Base-by-base conservation (phyloP, 2,888 invertebrate genomes). In the Coecobrya sp. region DNA sequence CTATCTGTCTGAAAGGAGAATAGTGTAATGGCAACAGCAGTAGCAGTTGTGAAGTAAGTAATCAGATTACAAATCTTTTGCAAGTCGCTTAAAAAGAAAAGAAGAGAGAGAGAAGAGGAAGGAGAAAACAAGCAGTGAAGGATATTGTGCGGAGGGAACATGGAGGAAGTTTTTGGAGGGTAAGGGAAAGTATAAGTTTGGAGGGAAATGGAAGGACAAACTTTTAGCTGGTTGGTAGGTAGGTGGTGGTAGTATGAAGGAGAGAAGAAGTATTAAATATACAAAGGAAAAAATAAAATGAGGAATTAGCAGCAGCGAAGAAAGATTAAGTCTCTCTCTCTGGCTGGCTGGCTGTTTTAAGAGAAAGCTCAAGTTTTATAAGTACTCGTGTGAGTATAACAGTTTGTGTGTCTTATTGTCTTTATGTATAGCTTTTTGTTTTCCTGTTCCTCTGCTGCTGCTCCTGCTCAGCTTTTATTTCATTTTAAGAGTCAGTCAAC, bases 41-140 rank as follows among this genome's bases (percentile, higher is more conserved):
- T 30, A 5, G 16, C 11, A 16, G 3, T 11, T 3, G 5, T 16
- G 36, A 13, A 45, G 76, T 1, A 7, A 76, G 81, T 81, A 81
- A 81, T 81, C 81, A 49, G 81, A 81, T 81, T 81, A 73, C 73
- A 73, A 73, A 45, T 73, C 73, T 73, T 73, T 36, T 65, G 65
- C 65, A 27, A 65, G 65, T 36, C 52, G 7, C 49, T 25, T 68
- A 68, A 68, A 68, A 68, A 36, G 36, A 36, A 36, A 36, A 7
- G 36, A 36, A 36, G 36, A 36, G 7, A 7, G 36, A 36, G 36
- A 36, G 36, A 2, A 36, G 7, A 36, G 7, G 7, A 36, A 36
- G 36, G 7, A 36, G 3, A 36, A 36, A 36, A 36, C 36, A 36
- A 36, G 36, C 7, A 7, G 36, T 2, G 7, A 36, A 4, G 36